phyloP scores from a whole-genome alignment of 2,888 invertebrate genomes.

The Copidosoma aretas region DNA sequence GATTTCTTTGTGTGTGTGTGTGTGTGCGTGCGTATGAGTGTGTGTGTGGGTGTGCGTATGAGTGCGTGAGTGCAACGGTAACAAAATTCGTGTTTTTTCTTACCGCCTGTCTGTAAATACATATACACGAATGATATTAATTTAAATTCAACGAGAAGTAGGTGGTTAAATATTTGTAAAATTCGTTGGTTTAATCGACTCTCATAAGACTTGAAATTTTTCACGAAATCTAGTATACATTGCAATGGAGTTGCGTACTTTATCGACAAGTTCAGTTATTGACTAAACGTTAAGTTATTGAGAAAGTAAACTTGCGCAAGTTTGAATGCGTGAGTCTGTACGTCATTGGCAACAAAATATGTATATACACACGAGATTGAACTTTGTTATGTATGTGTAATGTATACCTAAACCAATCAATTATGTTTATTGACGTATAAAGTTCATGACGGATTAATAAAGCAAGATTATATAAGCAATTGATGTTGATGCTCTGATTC shows the following conservation, averaged over 20 bases:
- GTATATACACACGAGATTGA: slow-evolving; percentile 26
- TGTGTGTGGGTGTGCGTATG: slow-evolving; percentile 13
- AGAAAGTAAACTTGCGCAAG: slow-evolving; percentile 18
- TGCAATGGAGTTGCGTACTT: slow-evolving; percentile 17
- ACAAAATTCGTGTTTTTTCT: slow-evolving; percentile 21
- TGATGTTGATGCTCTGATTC: slow-evolving; percentile 13
- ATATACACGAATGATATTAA: slow-evolving; percentile 38
- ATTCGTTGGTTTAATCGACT: slow-evolving; percentile 32
- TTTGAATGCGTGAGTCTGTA: slow-evolving; percentile 32
- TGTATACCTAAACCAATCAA: slow-evolving; percentile 12
- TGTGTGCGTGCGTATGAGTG: slow-evolving; percentile 7
- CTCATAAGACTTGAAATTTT: slow-evolving; percentile 27
- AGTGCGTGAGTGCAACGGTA: slow-evolving; percentile 18
- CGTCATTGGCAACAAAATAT: slow-evolving; percentile 17
- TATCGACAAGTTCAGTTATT: slow-evolving; percentile 32
- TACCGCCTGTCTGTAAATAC: slow-evolving; percentile 35
- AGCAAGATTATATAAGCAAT: slow-evolving; percentile 15
- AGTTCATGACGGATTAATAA: slow-evolving; percentile 10
- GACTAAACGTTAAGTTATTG: slow-evolving; percentile 11
- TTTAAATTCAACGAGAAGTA: slow-evolving; percentile 27
- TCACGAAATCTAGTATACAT: slow-evolving; percentile 29
- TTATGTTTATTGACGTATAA: slow-evolving; percentile 13
- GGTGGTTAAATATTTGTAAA: slow-evolving; percentile 29
- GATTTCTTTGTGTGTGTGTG: slow-evolving; percentile 30
- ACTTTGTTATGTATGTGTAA: slow-evolving; percentile 30